phyloP scores from a whole-genome alignment of 2,888 invertebrate species.

The Machimus atricapillus region DNA sequence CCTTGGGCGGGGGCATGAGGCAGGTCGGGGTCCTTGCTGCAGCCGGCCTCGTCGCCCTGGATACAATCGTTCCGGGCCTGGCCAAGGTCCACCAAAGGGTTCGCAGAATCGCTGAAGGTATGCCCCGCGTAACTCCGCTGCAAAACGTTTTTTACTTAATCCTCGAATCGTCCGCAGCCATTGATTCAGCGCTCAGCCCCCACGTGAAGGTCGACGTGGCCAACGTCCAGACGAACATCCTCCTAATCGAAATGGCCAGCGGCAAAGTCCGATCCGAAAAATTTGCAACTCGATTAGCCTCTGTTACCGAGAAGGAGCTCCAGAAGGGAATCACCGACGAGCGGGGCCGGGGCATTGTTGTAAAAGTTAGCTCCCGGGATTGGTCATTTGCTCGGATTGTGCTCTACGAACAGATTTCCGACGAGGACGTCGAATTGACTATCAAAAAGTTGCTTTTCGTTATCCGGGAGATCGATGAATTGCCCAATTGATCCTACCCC shows the following conservation, averaged over 20 bases:
- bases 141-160: constrained; percentile 6
- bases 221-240: constrained; percentile 76
- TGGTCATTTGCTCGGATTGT: constrained; percentile 72
- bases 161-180: constrained; percentile 62
- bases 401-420: constrained; percentile 74
- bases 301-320: constrained; percentile 63
- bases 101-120: constrained; percentile 72
- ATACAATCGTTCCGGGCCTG: constrained; percentile 76
- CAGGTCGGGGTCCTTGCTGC: constrained; percentile 92
- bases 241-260: constrained; percentile 70
- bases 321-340: constrained; percentile 64
- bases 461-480: constrained; percentile 68
- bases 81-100: constrained; percentile 78
- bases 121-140: constrained; percentile 19
- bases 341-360: constrained; percentile 61
- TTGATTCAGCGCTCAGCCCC: constrained; percentile 68
- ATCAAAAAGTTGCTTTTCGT: constrained; percentile 76
- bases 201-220: constrained; percentile 70
- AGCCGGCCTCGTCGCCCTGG: constrained; percentile 84
- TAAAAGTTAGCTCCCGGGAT: constrained; percentile 70
- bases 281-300: constrained; percentile 65
- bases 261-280: constrained; percentile 65
- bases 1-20: constrained; percentile 92
- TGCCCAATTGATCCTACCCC: not conserved
- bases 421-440: constrained; percentile 71